Evolutionary conservation across 2,888 invertebrate species (phyloP).

Genomic region (Lysandra bellargus): DNA sequence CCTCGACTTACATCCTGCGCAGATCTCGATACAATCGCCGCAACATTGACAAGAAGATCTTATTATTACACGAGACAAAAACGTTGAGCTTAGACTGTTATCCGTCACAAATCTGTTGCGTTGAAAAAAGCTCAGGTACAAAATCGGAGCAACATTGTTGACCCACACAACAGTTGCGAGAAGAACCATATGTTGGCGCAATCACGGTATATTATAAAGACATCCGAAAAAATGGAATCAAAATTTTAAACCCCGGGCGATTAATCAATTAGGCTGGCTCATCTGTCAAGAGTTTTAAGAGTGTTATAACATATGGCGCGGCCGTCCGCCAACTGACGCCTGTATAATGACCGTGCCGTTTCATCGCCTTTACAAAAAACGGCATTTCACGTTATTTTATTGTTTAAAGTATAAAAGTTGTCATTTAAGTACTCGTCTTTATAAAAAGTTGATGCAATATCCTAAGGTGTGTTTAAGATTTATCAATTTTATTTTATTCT

Average conservation of each 20-base stretch:
- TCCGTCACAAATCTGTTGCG: constrained; percentile 10
- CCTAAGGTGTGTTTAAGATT: background rate
- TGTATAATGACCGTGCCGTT: constrained; percentile 59
- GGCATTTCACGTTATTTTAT: constrained; percentile 13
- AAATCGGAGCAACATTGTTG: constrained; percentile 29
- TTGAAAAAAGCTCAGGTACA: constrained; percentile 36
- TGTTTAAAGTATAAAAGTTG: constrained; percentile 16
- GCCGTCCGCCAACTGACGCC: constrained; percentile 72
- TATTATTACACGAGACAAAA: constrained; percentile 2
- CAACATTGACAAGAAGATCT: background rate
- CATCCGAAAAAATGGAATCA: constrained; percentile 68
- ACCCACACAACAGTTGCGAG: constrained; percentile 54
- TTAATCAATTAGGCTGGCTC: constrained; percentile 76
- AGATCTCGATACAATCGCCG: background rate
- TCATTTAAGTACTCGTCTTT: background rate
- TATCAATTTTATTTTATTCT: background rate
- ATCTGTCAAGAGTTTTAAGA: constrained; percentile 71
- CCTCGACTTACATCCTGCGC: background rate
- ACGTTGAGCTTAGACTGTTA: constrained; percentile 1
- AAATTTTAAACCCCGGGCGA: constrained; percentile 69
- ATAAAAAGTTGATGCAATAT: background rate
- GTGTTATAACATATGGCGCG: constrained; percentile 69
- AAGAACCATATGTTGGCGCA: constrained; percentile 74
- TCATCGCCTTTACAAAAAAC: constrained; percentile 32
- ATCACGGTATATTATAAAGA: constrained; percentile 75